Evolutionary conservation across 2,888 invertebrate species (phyloP).

Genomic region (Megastigmus dorsalis): DNA sequence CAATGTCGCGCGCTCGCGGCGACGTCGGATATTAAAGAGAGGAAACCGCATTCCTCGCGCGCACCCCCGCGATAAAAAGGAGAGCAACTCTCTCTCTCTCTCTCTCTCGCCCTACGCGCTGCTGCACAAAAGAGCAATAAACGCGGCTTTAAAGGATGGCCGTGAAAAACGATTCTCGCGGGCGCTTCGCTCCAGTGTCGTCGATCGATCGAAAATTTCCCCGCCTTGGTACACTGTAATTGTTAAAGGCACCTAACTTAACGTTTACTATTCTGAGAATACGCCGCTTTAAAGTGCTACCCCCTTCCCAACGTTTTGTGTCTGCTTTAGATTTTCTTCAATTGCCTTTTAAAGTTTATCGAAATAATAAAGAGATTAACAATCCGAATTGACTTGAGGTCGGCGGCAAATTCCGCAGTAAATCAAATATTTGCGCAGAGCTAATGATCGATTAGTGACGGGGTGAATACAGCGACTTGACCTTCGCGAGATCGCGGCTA

Average conservation of each 20-base stretch:
- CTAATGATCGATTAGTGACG: constrained; percentile 28
- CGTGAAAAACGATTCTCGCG: constrained; percentile 9
- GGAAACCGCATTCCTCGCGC: constrained; percentile 24
- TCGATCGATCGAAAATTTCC: constrained; percentile 5
- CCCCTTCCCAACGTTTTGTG: background rate
- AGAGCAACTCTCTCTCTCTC: no score
- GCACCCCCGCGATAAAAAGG: background rate
- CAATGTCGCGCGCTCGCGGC: background rate
- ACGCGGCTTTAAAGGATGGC: background rate
- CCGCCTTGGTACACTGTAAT: background rate
- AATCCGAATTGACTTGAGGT: no score
- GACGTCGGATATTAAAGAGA: background rate
- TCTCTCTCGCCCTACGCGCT: no score
- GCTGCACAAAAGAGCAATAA: background rate
- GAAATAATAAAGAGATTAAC: no score
- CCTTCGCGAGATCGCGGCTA: background rate
- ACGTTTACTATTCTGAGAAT: no score
- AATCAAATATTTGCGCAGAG: constrained; percentile 39
- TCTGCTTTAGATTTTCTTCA: background rate
- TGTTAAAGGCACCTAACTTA: no score
- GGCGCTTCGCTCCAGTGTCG: background rate
- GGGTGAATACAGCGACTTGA: constrained; percentile 1
- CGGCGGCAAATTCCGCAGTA: background rate
- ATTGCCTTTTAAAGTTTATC: no score
- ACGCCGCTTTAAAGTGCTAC: no score